phyloP scores from a whole-genome alignment of 2,888 invertebrate genomes.

The Nowickia ferox region DNA sequence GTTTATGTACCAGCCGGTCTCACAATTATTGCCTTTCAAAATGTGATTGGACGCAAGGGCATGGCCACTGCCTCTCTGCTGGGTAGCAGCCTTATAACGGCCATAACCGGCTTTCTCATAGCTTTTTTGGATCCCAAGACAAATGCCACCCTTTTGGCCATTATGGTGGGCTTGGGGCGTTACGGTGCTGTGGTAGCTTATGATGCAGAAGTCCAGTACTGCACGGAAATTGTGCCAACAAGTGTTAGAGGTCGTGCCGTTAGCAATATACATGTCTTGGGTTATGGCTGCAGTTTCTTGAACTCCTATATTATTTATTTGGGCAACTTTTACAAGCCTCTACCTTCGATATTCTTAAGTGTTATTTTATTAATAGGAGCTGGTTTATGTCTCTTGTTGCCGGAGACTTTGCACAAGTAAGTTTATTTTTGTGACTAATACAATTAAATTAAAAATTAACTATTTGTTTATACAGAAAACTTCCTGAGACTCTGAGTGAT shows the following conservation, averaged over 20 bases:
- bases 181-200: conserved; percentile 85
- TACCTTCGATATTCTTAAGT: conserved; percentile 85
- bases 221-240: conserved; percentile 86
- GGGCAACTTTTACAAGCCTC: conserved; percentile 82
- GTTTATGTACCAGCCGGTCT: conserved; percentile 84
- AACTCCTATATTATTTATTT: conserved; percentile 85
- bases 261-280: conserved; percentile 86
- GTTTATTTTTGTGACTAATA: conserved; percentile 12
- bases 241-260: conserved; percentile 86
- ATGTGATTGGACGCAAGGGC: conserved; percentile 84
- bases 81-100: conserved; percentile 84
- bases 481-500: conserved; percentile 85
- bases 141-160: conserved; percentile 82
- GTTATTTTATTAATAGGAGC: conserved; percentile 84
- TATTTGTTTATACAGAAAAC: conserved; percentile 78
- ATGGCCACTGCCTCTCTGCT: conserved; percentile 84
- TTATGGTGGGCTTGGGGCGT: conserved; percentile 84
- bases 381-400: conserved; percentile 84
- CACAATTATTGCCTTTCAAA: conserved; percentile 80
- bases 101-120: conserved; percentile 83
- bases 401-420: conserved; percentile 85
- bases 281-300: conserved; percentile 85
- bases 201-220: conserved; percentile 87
- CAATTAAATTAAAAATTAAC: background rate
- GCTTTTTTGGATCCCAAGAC: conserved; percentile 78